Base-by-base conservation (phyloP, 2,888 invertebrate genomes). In the Polymixis lichenea region DNA sequence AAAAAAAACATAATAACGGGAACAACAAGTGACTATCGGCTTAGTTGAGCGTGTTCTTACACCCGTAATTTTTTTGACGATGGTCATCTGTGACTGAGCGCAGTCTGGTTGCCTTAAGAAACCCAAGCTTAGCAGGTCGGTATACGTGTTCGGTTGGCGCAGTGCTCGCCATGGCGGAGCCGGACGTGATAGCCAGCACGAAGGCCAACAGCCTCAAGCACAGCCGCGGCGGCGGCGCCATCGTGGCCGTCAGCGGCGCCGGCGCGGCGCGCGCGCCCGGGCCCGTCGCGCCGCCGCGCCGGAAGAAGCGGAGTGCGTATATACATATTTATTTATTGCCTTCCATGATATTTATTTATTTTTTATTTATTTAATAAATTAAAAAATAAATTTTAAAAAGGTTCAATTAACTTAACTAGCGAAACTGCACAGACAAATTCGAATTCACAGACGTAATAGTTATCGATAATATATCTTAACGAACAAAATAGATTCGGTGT, bases 111-210 rank as follows among this genome's bases (percentile, higher is more conserved):
- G 46, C 19, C 58, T 32, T 11, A 61, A 66, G n/a, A 67, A 67
- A 62, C 32, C 61, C 67, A 67, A 67, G 67, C 61, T n/a, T 32
- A n/a, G 1, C 66, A 65, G 46, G 56, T 19, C 19, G 7, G 17
- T 56, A n/a, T 25, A 46, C 38, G 61, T 55, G 32, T 68, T 75
- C 67, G 56, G 71, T 72, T 67, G 68, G 69, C 46, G 65, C 91
- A 94, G 95, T 95, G 86, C 90, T 97, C 78, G 96, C 97, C 67
- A 96, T 97, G 92, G 97, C 98, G 91, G 99, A 99, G 94, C 99
- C 99, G 4, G 99, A 99, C 95, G 98, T 99, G 90, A 98, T 99
- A 88, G 98, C 98, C 77, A 99, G 99, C 95, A 98, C 99, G 83
- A 99, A 99, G 92, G 96, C 97, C 76, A 95, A 96, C 94, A 94